Evolutionary conservation across 2,113 vertebrate genomes (phyloP), one percentile per base, ranked within the genome.

Genomic region (Probosciger aterrimus): DNA sequence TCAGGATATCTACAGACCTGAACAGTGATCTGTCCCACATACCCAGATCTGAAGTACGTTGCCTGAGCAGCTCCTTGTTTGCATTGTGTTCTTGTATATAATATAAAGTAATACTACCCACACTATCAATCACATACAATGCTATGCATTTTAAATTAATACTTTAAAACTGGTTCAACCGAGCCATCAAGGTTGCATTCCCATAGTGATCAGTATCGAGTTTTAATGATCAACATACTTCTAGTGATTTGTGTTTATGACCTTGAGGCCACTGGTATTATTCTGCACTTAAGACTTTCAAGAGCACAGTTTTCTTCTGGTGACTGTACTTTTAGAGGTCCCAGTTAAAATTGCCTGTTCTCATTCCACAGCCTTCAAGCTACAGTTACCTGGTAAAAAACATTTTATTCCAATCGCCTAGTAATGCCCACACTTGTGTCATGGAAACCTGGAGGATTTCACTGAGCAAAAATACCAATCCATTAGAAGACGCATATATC

Each of bases 401-500:
- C 0, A 30, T 52, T 81, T 89, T 84, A 47, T 65, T 80, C 55
- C 49, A 73, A 74, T 11, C 68, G 33, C 10, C 39, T 39, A 33
- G 5, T 59, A 69, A 49, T n/a, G 18, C 3, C 10, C 25, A 63
- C 14, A 25, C 5, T 76, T 50, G 1, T 55, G 8, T 30, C 57
- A 9, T 50, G 71, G 24, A 14, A 46, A 44, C 14, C 22, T 82
- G 30, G 18, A 82, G 6, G 12, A 73, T 67, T 59, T 67, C 41
- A 64, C n/a, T 64, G n/a, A 67, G 39, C 3, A 70, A 83, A 84
- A 52, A 16, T 22, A 37, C 28, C 28, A 28, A 80, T 64, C 25
- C 0, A 0, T 60, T 53, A 80, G 35, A 75, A 64, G 14, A 60
- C 6, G 6, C 0, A 13, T 19, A 22, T 59, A 15, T 65, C 25